These are phyloP conservation scores for Nomada goodeniana DNA, from an alignment of 2,888 invertebrate genomes.

Conservation along the genomic window DNA sequence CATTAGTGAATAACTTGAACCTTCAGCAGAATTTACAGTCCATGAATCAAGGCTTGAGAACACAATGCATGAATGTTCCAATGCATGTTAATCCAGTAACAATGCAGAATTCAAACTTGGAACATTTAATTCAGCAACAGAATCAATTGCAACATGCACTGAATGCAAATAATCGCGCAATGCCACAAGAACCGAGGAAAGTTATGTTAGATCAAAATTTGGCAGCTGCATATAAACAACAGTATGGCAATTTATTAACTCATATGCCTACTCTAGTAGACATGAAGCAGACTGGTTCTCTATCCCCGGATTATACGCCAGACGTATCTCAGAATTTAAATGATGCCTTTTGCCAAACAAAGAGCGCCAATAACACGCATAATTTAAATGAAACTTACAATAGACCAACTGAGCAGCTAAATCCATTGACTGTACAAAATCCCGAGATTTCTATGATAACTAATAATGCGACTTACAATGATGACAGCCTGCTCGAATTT, in stretches of 20 bases:
- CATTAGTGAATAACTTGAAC: constrained; percentile 51
- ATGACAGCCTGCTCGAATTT: constrained; percentile 81
- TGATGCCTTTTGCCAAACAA: constrained; percentile 79
- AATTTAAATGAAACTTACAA: constrained; percentile 79
- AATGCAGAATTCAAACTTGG: constrained; percentile 69
- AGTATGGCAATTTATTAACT: constrained; percentile 64
- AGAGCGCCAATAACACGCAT: constrained; percentile 69
- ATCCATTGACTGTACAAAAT: constrained; percentile 67
- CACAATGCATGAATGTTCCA: constrained; percentile 35
- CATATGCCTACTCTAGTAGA: constrained; percentile 41
- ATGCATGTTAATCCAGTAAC: constrained; percentile 55
- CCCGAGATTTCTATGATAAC: constrained; percentile 79
- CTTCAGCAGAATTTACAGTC: constrained; percentile 60
- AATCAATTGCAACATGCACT: constrained; percentile 76
- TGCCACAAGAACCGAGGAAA: constrained; percentile 81
- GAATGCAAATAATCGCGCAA: constrained; percentile 72
- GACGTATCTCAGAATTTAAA: constrained; percentile 80
- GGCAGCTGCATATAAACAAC: constrained; percentile 66
- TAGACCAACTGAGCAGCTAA: constrained; percentile 55
- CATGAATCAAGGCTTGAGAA: constrained; percentile 49
- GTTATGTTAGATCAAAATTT: constrained; percentile 73
- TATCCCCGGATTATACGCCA: constrained; percentile 76
- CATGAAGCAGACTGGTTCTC: constrained; percentile 65
- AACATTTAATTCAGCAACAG: constrained; percentile 75
- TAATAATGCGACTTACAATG: constrained; percentile 83